Percentiles rank a stretch among this genome's conserved stretches.
Evolutionary conservation across 2,888 invertebrate genomes (phyloP).

Genomic region (Trachelus tabidus): DNA sequence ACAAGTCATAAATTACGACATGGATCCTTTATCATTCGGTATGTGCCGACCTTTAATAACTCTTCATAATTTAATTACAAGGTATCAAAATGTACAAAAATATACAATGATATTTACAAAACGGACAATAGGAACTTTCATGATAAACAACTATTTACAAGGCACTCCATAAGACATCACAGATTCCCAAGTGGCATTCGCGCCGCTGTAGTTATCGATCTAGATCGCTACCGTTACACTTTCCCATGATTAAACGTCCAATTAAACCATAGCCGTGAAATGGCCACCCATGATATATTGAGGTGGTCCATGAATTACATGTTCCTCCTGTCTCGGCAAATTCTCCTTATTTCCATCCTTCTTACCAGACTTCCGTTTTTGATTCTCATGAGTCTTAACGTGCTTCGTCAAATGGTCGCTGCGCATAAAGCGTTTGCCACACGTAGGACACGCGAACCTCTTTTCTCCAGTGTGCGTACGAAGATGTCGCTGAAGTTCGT

Average conservation of each 20-base stretch:
- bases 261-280: neutral
- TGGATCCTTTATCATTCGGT: neutral
- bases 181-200: neutral
- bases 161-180: neutral
- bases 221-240: neutral
- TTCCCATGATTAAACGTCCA: neutral
- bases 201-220: neutral
- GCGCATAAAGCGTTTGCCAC: constrained; percentile 90
- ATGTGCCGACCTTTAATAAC: neutral
- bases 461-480: constrained; percentile 93
- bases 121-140: constrained; percentile 33
- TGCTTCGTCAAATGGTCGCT: constrained; percentile 96
- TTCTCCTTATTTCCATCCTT: constrained; percentile 66
- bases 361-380: constrained; percentile 67
- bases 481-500: constrained; percentile 84
- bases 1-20: neutral
- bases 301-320: neutral
- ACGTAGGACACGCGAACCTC: constrained; percentile 86
- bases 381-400: constrained; percentile 85
- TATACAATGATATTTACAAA: constrained; percentile 39
- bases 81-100: constrained; percentile 38
- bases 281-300: neutral
- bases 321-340: constrained; percentile 38
- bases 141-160: constrained; percentile 15
- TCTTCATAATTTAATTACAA: constrained; percentile 25